Percentiles rank a stretch among this genome's conserved stretches.
Evolutionary conservation across 2,113 vertebrate genomes (phyloP).

Genomic region (Pseudopodoces humilis): DNA sequence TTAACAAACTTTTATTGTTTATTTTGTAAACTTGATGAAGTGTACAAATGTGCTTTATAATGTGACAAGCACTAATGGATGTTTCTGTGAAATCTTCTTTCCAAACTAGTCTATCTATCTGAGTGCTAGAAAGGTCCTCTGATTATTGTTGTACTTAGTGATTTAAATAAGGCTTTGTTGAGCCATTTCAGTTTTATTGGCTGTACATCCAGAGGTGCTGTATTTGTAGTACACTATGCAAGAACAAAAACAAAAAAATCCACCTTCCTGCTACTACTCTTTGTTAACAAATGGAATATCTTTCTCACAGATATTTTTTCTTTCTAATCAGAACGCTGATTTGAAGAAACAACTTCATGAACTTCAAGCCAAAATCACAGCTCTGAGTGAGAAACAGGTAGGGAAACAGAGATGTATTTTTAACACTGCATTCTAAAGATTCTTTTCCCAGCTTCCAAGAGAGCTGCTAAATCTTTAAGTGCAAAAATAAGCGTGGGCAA

Average conservation of each 20-base stretch:
- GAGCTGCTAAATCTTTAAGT: conserved; percentile 65
- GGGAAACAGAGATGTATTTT: conserved; percentile 65
- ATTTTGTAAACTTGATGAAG: conserved; percentile 8
- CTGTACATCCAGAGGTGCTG: conserved; percentile 56
- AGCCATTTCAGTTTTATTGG: conserved; percentile 43
- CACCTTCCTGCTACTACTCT: conserved; percentile 68
- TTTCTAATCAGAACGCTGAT: conserved; percentile 92
- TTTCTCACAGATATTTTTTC: conserved; percentile 80
- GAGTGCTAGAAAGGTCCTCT: conserved; percentile 7
- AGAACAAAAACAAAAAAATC: not conserved
- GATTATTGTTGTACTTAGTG: not conserved
- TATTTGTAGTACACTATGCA: conserved; percentile 49
- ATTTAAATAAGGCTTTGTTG: conserved; percentile 29
- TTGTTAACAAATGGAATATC: conserved; percentile 77
- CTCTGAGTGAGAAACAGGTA: conserved; percentile 99
- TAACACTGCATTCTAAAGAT: conserved; percentile 70
- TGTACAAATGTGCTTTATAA: not conserved
- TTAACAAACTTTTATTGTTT: not conserved
- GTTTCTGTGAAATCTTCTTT: conserved; percentile 24
- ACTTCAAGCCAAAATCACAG: conserved; percentile 98
- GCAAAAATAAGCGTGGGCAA: conserved; percentile 67
- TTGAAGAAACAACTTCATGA: conserved; percentile 99
- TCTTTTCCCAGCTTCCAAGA: conserved; percentile 63
- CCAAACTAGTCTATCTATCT: not conserved
- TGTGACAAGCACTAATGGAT: conserved; percentile 36